Evolutionary conservation across 2,888 invertebrate species (phyloP), one percentile per base, ranked within the genome.

Genomic region (Acanthosepion esculentum): DNA sequence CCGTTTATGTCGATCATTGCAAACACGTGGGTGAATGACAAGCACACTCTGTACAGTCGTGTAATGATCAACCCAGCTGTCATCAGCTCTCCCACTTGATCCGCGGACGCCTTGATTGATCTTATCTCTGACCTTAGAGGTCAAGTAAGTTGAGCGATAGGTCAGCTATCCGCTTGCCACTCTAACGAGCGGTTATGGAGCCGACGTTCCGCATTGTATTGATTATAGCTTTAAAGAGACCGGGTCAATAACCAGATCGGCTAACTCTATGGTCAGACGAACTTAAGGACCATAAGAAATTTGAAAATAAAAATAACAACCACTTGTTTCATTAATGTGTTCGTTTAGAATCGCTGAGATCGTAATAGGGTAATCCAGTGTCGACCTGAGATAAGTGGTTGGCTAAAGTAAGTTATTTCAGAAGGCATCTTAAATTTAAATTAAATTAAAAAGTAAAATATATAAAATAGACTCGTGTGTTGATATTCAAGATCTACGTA

Each of bases 81-180:
- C 78, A 78, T n/a, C 78, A 78, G 78, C 8, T 78, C 78, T n/a
- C 15, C 78, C 33, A 33, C 33, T n/a, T 78, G 78, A 78, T 78
- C 78, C 78, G 33, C 33, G 15, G 5, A n/a, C n/a, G 78, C 78
- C 78, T 33, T 78, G 78, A 78, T 78, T 78, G 78, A 78, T 78
- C n/a, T 78, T n/a, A 78, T 33, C 78, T 33, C n/a, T 78, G 78
- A 78, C n/a, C 78, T 20, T n/a, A 78, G 78, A 78, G 78, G n/a
- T 78, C 78, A 78, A 78, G n/a, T 78, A n/a, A 78, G 78, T 78
- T 78, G 78, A 78, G n/a, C n/a, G 78, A 78, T 33, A 78, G 78
- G 78, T 78, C 78, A 78, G 78, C 78, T 78, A n/a, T 78, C 33
- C 78, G 78, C n/a, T 78, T n/a, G 33, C 78, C 78, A 78, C n/a